Evolutionary conservation across 1,140 invertebrate genomes (phyloP).

Genomic region (Chionoecetes opilio): DNA sequence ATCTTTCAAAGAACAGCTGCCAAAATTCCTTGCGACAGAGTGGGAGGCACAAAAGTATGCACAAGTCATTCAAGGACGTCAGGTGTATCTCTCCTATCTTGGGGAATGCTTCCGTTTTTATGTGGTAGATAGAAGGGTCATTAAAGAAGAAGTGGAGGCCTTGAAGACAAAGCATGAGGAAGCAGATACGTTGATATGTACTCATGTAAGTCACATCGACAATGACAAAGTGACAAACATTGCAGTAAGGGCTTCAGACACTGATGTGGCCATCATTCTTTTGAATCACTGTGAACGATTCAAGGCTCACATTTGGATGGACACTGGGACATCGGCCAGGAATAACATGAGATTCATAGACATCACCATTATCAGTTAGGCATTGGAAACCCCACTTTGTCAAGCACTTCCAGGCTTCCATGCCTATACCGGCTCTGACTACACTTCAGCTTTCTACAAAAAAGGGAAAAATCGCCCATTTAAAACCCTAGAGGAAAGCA

Average conservation of each 20-base stretch:
- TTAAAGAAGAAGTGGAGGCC: neutral
- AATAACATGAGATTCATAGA: constrained; percentile 51
- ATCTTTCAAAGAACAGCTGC: no score
- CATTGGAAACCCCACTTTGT: constrained; percentile 21
- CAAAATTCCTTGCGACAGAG: no score
- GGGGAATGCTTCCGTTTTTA: constrained; percentile 37
- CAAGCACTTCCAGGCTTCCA: constrained; percentile 37
- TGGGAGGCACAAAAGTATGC: constrained; percentile 38
- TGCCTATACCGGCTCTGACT: constrained; percentile 47
- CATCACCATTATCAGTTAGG: neutral
- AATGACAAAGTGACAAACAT: neutral
- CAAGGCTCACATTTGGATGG: constrained; percentile 47
- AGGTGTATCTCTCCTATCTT: constrained; percentile 38
- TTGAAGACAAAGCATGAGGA: constrained; percentile 38
- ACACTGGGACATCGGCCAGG: neutral
- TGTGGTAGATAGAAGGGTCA: constrained; percentile 36
- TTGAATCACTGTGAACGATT: neutral
- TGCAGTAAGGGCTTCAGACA: neutral
- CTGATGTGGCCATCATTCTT: no score
- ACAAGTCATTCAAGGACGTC: constrained; percentile 46
- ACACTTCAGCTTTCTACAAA: constrained; percentile 39
- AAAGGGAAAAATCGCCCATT: constrained; percentile 47
- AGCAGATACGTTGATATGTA: constrained; percentile 32
- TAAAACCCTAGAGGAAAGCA: neutral
- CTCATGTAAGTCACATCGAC: neutral